Evolutionary conservation across 2,888 invertebrate species (phyloP).

Genomic region (Fragum whitleyi): DNA sequence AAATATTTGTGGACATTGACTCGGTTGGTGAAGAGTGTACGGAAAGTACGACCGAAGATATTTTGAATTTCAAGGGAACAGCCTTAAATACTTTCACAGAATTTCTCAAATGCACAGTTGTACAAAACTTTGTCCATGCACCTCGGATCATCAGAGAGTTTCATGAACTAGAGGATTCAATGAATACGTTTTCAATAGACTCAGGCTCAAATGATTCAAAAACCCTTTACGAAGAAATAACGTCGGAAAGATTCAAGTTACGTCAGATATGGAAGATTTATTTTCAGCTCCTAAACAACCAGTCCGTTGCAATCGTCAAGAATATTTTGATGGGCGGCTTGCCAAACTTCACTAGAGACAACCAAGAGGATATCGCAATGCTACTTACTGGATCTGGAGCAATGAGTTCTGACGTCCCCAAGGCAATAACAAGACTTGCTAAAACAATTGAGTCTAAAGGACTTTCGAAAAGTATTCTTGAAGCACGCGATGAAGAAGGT

Average conservation of each 20-base stretch:
- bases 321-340: conserved; percentile 2
- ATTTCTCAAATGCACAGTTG: not conserved
- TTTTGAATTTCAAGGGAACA: conserved; percentile 8
- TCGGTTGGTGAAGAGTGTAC: not conserved
- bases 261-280: not conserved
- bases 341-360: not conserved
- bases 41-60: not conserved
- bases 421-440: conserved; percentile 14
- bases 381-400: not conserved
- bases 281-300: not conserved
- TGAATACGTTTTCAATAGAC: not conserved
- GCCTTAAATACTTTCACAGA: not conserved
- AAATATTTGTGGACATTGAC: not conserved
- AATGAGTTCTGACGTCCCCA: conserved; percentile 31
- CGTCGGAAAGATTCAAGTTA: not conserved
- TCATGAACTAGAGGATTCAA: not conserved
- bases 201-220: not conserved
- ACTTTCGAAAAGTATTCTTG: not conserved
- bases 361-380: conserved; percentile 3
- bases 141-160: not conserved
- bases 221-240: not conserved
- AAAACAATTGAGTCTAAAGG: conserved; percentile 3
- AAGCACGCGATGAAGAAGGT: not conserved
- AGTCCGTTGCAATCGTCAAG: not conserved
- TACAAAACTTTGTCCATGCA: not conserved